Base-by-base conservation (phyloP, 2,113 vertebrate species). In the Dicerorhinus sumatrensis region DNA sequence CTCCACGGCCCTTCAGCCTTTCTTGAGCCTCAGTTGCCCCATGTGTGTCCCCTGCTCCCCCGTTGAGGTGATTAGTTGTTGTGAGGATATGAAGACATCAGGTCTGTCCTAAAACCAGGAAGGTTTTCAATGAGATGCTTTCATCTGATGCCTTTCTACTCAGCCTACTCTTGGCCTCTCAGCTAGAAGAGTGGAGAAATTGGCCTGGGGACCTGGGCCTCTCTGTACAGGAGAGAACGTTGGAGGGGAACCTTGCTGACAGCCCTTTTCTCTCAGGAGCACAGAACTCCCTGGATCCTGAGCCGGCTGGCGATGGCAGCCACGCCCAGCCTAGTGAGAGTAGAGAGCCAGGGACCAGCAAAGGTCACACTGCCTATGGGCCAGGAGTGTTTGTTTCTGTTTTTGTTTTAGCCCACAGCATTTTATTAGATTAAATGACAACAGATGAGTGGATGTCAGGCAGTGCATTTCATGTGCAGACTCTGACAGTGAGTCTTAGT, bases 391-490 rank as follows among this genome's bases (percentile, higher is more conserved):
- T 89, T 11, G 11, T 81, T 80, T 94, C 80, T 90, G n/a, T 4
- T 58, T 91, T 83, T 85, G 36, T 73, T 86, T 91, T 80, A 80
- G 51, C 27, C 23, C 20, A 4, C 16, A 21, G 12, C 8, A 27
- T 65, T 87, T 82, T 83, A 81, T 90, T 70, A 73, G 18, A 60
- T 63, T 11, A 76, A 75, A 72, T 82, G 58, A 56, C n/a, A 60
- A 25, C 75, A 83, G 54, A 11, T 81, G 14, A 84, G 60, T 63
- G 1, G 27, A 23, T 76, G 5, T 90, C 42, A 76, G 67, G 20
- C 9, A 36, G 1, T 88, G 8, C 29, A 36, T 84, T 88, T 65
- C 33, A 5, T 39, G 36, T 60, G 46, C 60, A 82, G 31, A 25
- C 48, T 58, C 58, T 70, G 65, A 72, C 20, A 14, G 56, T 51